phyloP scores from a whole-genome alignment of 2,113 vertebrate species.

The Ameiurus melas region DNA sequence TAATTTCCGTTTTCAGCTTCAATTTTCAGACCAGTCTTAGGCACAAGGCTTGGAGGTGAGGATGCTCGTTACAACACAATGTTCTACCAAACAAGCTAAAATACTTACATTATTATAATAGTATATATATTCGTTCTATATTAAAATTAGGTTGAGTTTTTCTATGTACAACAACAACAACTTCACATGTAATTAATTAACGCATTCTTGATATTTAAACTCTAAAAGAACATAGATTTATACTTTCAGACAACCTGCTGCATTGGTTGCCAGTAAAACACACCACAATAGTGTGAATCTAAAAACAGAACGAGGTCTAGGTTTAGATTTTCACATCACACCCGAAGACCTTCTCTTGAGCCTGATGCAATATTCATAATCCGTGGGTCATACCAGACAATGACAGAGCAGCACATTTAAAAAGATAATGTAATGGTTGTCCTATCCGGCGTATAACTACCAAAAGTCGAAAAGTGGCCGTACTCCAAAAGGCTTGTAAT shows the following conservation, averaged over 20 bases:
- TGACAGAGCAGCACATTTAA: not conserved
- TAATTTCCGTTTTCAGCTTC: not conserved
- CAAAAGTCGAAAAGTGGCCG: not conserved
- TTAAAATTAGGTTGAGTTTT: not conserved
- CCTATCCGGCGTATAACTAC: not conserved
- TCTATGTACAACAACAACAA: not conserved
- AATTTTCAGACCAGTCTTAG: not conserved
- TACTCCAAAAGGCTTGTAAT: not conserved
- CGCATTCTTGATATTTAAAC: not conserved
- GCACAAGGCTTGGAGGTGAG: not conserved
- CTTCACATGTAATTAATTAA: too few relatives aligned
- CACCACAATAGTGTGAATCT: not conserved
- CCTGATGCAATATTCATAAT: not conserved
- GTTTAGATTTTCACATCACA: not conserved
- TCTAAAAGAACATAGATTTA: not conserved
- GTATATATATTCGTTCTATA: not conserved
- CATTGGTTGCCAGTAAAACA: not conserved
- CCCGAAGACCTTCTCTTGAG: not conserved
- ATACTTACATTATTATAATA: not conserved
- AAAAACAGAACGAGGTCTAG: not conserved
- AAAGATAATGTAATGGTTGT: not conserved
- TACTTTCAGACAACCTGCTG: not conserved
- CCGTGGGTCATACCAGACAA: not conserved
- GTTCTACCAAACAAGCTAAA: not conserved
- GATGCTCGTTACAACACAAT: not conserved